These are phyloP conservation scores for Zaprionus ornatus DNA, from an alignment of 1,140 invertebrate genomes.

Conservation along the genomic window DNA sequence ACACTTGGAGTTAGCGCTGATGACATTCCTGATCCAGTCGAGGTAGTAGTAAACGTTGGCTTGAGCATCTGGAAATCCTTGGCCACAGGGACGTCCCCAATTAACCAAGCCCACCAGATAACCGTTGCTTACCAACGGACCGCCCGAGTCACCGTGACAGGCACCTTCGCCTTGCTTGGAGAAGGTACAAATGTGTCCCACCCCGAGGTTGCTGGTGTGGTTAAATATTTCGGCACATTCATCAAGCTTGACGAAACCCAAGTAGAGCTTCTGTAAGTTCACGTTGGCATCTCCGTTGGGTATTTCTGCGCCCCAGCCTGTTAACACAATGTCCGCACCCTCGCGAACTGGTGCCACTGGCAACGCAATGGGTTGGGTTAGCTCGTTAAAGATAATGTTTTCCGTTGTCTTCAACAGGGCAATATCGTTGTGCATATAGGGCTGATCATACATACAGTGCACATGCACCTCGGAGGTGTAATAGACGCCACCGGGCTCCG, in stretches of 20 bases:
- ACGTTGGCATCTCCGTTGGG: constrained; percentile 39
- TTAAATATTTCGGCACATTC: constrained; percentile 63
- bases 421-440: constrained; percentile 84
- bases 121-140: constrained; percentile 81
- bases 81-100: constrained; percentile 85
- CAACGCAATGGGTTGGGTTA: constrained; percentile 82
- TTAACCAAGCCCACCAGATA: constrained; percentile 85
- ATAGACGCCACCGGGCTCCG: constrained; percentile 51
- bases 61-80: constrained; percentile 85
- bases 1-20: constrained; percentile 57
- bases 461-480: constrained; percentile 41
- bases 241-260: constrained; percentile 48
- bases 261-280: constrained; percentile 55
- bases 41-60: constrained; percentile 78
- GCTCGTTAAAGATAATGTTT: constrained; percentile 83
- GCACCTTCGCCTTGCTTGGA: constrained; percentile 85
- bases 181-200: constrained; percentile 86
- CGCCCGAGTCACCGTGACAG: constrained; percentile 85
- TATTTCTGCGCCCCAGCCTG: constrained; percentile 85
- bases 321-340: constrained; percentile 79
- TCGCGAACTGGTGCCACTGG: constrained; percentile 11
- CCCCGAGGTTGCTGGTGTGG: constrained; percentile 51
- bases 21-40: constrained; percentile 62
- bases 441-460: constrained; percentile 71
- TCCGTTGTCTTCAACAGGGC: constrained; percentile 83